phyloP scores from a whole-genome alignment of 2,888 invertebrate genomes.

The Hoplodrina blanda region DNA sequence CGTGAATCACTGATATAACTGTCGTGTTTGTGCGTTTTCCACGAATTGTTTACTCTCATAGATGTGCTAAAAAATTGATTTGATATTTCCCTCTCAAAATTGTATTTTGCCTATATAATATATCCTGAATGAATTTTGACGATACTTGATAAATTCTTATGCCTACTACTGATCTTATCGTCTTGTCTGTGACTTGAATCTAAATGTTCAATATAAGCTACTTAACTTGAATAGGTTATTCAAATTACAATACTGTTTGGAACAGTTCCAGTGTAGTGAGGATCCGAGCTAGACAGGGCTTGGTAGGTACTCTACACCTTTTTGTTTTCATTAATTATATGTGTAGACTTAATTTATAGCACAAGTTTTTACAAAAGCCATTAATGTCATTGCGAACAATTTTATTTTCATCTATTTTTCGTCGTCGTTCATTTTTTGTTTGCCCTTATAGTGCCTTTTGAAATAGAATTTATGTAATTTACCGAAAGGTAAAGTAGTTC shows the following conservation, averaged over 20 bases:
- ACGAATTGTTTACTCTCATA: conserved; percentile 81
- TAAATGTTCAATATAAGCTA: conserved; percentile 54
- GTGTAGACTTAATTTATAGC: conserved; percentile 19
- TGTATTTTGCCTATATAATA: conserved; percentile 36
- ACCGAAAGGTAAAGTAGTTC: background rate
- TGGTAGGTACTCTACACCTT: conserved; percentile 15
- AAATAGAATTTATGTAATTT: background rate
- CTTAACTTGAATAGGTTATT: conserved; percentile 52
- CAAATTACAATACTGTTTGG: conserved; percentile 48
- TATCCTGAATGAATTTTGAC: conserved; percentile 40
- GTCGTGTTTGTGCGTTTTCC: conserved; percentile 83
- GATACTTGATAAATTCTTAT: conserved; percentile 42
- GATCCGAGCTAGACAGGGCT: conserved; percentile 11
- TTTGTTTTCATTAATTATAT: conserved; percentile 13
- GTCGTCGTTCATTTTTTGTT: conserved; percentile 11
- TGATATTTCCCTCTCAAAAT: conserved; percentile 59
- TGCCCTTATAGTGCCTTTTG: conserved; percentile 5
- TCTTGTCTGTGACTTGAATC: conserved; percentile 64
- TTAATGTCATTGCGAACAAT: conserved; percentile 22
- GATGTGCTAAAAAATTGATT: conserved; percentile 78
- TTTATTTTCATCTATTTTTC: conserved; percentile 33
- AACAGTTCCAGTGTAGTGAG: conserved; percentile 45
- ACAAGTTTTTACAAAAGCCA: conserved; percentile 8
- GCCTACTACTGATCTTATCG: conserved; percentile 54
- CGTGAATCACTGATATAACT: conserved; percentile 88